These are phyloP conservation scores for Drosophila pegasa DNA, from an alignment of 2,888 invertebrate genomes.

Conservation along the genomic window DNA sequence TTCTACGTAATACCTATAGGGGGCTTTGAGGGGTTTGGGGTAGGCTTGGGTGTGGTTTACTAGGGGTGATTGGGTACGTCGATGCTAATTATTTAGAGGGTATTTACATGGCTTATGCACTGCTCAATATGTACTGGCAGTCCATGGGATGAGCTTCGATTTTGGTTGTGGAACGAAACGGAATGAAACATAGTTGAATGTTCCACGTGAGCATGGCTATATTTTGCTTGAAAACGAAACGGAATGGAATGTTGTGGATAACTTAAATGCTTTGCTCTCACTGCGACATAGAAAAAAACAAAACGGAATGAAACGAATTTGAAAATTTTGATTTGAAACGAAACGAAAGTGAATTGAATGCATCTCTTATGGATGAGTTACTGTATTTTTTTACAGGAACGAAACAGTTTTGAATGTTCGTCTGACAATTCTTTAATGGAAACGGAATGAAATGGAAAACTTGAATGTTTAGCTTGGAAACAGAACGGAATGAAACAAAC, in stretches of 20 bases:
- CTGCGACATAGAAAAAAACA: background rate
- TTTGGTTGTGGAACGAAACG: background rate
- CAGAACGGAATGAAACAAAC: background rate
- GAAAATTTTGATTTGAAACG: background rate
- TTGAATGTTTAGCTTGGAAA: background rate
- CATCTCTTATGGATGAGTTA: background rate
- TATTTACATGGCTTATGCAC: slow-evolving; percentile 15
- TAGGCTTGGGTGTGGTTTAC: background rate
- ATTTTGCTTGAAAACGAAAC: background rate
- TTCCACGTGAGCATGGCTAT: background rate
- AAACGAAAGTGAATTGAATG: background rate
- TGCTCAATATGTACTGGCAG: slow-evolving; percentile 21
- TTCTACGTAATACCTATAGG: slow-evolving; percentile 15
- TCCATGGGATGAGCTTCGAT: background rate
- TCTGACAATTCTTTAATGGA: background rate
- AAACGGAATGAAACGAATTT: background rate
- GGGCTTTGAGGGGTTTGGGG: background rate
- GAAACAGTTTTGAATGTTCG: background rate
- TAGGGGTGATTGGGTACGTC: slow-evolving; percentile 7
- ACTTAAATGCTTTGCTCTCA: background rate
- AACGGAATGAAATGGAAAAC: background rate
- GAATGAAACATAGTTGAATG: background rate
- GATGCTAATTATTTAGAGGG: slow-evolving; percentile 11
- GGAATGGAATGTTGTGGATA: background rate
- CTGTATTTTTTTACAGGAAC: background rate